Percentiles rank a stretch among this genome's conserved stretches.
Conservation (phyloP, 2,797 vertebrate species). For the Pagetopsis macropterus region DNA sequence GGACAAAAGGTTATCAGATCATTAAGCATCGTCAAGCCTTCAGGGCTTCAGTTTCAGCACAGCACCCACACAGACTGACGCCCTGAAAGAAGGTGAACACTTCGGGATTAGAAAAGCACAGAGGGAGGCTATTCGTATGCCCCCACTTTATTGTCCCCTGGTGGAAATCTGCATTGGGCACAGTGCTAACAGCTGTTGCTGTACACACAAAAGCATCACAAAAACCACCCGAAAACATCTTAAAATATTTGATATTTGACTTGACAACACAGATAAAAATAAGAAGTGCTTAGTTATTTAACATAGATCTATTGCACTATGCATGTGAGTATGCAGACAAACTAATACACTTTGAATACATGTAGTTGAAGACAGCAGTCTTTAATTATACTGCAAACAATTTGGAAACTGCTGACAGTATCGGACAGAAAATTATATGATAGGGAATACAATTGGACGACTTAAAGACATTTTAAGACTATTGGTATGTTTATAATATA, state of each 20-base stretch:
- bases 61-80: neutral
- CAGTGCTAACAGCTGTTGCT: too few relatives aligned
- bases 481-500: neutral
- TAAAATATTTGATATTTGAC: too few relatives aligned
- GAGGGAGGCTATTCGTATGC: neutral
- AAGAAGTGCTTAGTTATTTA: too few relatives aligned
- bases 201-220: too few relatives aligned
- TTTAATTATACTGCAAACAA: neutral
- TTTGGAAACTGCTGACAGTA: neutral
- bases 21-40: constrained; percentile 33
- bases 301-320: too few relatives aligned
- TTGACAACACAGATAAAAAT: too few relatives aligned
- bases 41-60: constrained; percentile 10
- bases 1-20: constrained; percentile 53
- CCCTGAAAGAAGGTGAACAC: neutral
- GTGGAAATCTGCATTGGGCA: too few relatives aligned
- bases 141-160: neutral
- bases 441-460: neutral
- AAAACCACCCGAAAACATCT: too few relatives aligned
- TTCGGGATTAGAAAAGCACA: neutral
- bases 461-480: neutral
- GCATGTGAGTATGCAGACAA: too few relatives aligned
- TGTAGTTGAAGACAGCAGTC: neutral
- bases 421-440: neutral
- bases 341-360: neutral